phyloP scores from a whole-genome alignment of 2,113 vertebrate species.

The Tricholaema leucomelas region DNA sequence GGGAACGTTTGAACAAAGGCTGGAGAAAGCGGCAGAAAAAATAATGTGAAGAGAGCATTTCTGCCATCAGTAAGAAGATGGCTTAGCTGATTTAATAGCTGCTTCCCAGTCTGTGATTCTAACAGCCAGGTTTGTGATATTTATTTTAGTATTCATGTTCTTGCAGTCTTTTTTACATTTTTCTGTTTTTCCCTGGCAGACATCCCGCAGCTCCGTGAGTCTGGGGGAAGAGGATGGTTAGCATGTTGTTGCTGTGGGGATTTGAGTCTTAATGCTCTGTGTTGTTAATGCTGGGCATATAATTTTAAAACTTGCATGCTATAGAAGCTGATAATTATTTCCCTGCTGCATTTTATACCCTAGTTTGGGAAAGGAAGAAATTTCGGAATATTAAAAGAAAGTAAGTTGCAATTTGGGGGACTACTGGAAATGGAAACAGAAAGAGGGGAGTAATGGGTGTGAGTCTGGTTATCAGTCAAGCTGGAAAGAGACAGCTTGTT shows the following conservation, averaged over 20 bases:
- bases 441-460: slow-evolving; percentile 56
- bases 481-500: slow-evolving; percentile 63
- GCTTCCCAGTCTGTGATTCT: slow-evolving; percentile 62
- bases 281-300: slow-evolving; percentile 50
- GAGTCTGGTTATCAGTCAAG: slow-evolving; percentile 63
- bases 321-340: slow-evolving; percentile 50
- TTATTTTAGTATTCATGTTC: slow-evolving; percentile 71
- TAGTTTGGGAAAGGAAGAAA: slow-evolving; percentile 18
- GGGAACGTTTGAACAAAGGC: not conserved
- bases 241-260: slow-evolving; percentile 70
- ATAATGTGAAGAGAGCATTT: not conserved
- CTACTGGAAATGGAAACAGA: slow-evolving; percentile 19
- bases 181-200: slow-evolving; percentile 66
- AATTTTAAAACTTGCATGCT: slow-evolving; percentile 53
- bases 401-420: not conserved
- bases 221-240: slow-evolving; percentile 70
- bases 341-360: slow-evolving; percentile 22
- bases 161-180: slow-evolving; percentile 69
- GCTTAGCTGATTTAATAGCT: slow-evolving; percentile 64
- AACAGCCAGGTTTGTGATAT: slow-evolving; percentile 65
- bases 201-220: slow-evolving; percentile 66
- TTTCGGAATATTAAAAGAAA: slow-evolving; percentile 7
- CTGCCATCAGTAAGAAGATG: slow-evolving; percentile 31
- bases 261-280: slow-evolving; percentile 55
- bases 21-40: not conserved